These are phyloP conservation scores for Pentalonia nigronervosa DNA, from an alignment of 1,140 invertebrate genomes.

Conservation along the genomic window DNA sequence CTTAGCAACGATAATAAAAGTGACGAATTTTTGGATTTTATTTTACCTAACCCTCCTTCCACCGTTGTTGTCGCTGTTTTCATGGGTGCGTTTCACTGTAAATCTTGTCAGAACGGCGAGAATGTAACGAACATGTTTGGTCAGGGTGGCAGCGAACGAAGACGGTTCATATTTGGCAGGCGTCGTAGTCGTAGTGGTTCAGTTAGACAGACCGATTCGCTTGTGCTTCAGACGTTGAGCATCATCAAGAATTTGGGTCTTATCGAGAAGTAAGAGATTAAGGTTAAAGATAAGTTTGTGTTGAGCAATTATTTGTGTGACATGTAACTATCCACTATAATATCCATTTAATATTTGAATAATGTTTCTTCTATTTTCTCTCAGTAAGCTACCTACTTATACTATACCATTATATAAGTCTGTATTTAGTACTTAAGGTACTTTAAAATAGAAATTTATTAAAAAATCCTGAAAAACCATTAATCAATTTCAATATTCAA, in stretches of 20 bases:
- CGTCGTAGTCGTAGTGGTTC: slow-evolving; percentile 36
- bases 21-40: slow-evolving; percentile 1
- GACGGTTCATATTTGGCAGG: slow-evolving; percentile 23
- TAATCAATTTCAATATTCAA: background rate
- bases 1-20: background rate
- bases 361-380: background rate
- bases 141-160: background rate
- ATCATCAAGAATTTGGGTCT: slow-evolving; percentile 50
- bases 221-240: slow-evolving; percentile 43
- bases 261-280: slow-evolving; percentile 41
- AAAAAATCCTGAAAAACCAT: background rate
- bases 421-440: background rate
- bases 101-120: slow-evolving; percentile 51
- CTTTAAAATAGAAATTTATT: background rate
- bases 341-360: too few relatives aligned
- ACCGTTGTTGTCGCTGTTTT: background rate
- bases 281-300: background rate
- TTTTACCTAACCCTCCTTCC: background rate
- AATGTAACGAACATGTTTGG: slow-evolving; percentile 20
- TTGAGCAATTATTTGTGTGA: background rate
- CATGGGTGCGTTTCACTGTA: slow-evolving; percentile 57
- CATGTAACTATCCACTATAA: background rate
- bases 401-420: background rate
- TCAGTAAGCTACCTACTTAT: background rate
- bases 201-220: slow-evolving; percentile 31